These are phyloP conservation scores for Thrips palmi DNA, from an alignment of 1,140 invertebrate genomes.

Conservation along the genomic window DNA sequence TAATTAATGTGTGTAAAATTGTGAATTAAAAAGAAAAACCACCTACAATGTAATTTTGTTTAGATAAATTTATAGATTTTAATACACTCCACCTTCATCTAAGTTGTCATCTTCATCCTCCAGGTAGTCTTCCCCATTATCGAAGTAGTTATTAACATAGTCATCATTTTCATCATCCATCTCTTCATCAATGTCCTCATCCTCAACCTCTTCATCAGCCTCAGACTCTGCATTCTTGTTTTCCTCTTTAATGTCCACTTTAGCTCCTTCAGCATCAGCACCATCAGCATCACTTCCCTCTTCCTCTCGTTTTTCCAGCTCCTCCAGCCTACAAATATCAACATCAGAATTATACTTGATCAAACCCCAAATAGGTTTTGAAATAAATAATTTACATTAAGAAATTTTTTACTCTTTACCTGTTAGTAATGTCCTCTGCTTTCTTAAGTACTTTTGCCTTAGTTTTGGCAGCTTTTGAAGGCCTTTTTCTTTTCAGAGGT, in stretches of 20 bases:
- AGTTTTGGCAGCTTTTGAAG: too few species aligned
- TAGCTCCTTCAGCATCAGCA: constrained; percentile 23
- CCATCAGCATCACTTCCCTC: constrained; percentile 24
- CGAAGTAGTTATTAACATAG: constrained; percentile 35
- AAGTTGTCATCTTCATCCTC: constrained; percentile 66
- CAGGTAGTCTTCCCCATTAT: constrained; percentile 70
- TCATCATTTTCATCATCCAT: constrained; percentile 19
- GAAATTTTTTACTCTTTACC: not conserved
- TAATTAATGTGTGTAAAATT: too few species aligned
- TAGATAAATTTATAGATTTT: constrained; percentile 5
- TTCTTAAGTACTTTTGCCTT: too few species aligned
- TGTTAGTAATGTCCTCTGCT: constrained; percentile 7
- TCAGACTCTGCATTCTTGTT: constrained; percentile 29
- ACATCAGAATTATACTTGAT: too few species aligned
- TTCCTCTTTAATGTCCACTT: constrained; percentile 24
- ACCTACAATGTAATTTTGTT: constrained; percentile 10
- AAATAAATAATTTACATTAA: too few species aligned
- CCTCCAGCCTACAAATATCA: constrained; percentile 31
- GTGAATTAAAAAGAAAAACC: constrained; percentile 3
- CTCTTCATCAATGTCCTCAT: constrained; percentile 22
- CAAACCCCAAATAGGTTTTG: too few species aligned
- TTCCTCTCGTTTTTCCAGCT: constrained; percentile 36
- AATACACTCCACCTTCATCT: constrained; percentile 56
- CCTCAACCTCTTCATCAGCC: constrained; percentile 30
- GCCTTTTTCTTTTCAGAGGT: too few species aligned